These are phyloP conservation scores for Periphyllus acericola DNA, from an alignment of 2,888 invertebrate species.

Conservation along the genomic window DNA sequence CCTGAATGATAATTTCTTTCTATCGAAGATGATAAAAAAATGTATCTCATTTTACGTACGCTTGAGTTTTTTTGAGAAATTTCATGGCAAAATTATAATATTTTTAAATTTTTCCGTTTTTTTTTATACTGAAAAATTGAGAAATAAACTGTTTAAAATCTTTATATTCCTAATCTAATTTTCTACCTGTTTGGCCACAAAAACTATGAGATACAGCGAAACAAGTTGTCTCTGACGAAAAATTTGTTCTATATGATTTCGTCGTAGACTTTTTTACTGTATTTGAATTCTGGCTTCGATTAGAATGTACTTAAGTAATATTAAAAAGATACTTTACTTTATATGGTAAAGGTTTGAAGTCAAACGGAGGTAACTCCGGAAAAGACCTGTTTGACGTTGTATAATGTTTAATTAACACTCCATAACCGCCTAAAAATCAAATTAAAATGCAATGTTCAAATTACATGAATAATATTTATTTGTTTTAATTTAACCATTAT, in stretches of 20 bases:
- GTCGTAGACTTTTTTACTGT: not conserved
- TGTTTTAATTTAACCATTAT: not conserved
- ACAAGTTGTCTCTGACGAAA: no score
- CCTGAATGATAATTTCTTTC: not conserved
- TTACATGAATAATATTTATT: not conserved
- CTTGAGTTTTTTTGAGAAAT: not conserved
- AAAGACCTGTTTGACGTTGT: conserved; percentile 3
- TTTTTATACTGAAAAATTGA: no score
- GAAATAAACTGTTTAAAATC: no score
- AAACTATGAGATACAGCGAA: no score
- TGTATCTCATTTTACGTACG: not conserved
- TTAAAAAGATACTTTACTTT: conserved; percentile 29
- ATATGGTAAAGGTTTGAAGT: conserved; percentile 36
- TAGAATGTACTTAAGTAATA: not conserved
- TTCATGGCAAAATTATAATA: no score
- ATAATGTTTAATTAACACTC: conserved; percentile 10
- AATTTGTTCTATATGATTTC: not conserved
- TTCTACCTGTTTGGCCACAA: not conserved
- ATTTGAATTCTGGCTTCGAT: not conserved
- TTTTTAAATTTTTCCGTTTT: no score
- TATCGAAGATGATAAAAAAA: not conserved
- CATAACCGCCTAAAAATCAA: conserved; percentile 16
- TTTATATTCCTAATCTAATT: no score
- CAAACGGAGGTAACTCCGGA: conserved; percentile 31
- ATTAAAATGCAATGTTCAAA: no score